These are phyloP conservation scores for Otocyon megalotis DNA, from an alignment of 2,113 vertebrate species.

Conservation along the genomic window DNA sequence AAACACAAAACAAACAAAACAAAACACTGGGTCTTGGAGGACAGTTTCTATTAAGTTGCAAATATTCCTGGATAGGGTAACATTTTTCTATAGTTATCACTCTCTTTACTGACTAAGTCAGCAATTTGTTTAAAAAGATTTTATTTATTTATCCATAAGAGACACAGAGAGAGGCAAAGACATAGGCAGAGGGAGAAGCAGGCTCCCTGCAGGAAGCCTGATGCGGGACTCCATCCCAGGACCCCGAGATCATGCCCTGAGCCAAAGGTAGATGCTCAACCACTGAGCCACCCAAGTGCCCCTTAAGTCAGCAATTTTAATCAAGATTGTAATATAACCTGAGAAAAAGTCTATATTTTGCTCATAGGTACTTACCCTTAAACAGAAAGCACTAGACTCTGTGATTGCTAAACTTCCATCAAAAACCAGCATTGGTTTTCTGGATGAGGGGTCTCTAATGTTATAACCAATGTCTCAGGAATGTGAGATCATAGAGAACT, in stretches of 20 bases:
- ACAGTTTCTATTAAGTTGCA: not conserved
- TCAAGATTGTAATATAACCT: not conserved
- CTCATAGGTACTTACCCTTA: not conserved
- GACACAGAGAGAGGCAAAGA: too few species aligned
- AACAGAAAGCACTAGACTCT: not conserved
- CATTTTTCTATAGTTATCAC: not conserved
- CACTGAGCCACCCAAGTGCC: too few species aligned
- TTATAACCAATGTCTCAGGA: not conserved
- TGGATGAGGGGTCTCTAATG: not conserved
- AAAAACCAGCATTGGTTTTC: not conserved
- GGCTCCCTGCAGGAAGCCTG: too few species aligned
- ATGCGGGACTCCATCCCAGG: too few species aligned
- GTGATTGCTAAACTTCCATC: not conserved
- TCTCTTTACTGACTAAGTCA: not conserved
- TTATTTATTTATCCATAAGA: too few species aligned
- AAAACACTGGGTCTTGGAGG: not conserved
- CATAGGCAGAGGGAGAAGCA: too few species aligned
- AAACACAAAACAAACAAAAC: too few species aligned
- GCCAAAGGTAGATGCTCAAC: too few species aligned
- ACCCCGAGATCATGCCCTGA: too few species aligned
- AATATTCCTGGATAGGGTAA: not conserved
- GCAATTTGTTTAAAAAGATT: not conserved
- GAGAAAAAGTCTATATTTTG: not conserved
- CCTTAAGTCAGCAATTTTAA: not conserved
- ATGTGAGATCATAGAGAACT: not conserved